These are phyloP conservation scores for Leptopilina clavipes DNA, from an alignment of 1,140 invertebrate species.

Conservation along the genomic window DNA sequence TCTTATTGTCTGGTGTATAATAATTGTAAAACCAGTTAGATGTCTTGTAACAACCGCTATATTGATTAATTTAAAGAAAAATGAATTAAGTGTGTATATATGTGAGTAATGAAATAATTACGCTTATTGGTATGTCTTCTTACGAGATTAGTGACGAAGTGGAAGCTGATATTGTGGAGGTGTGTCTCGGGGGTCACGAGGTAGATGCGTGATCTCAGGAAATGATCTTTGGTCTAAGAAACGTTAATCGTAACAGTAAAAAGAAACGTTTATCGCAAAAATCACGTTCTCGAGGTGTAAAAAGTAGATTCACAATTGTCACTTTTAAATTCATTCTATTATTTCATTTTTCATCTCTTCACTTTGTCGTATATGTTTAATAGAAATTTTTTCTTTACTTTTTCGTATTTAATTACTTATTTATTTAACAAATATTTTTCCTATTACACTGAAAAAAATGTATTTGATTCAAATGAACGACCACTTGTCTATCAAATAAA, in stretches of 20 bases:
- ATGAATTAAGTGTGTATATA: not conserved
- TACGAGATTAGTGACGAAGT: not conserved
- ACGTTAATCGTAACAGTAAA: slow-evolving; percentile 21
- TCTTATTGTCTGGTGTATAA: not conserved
- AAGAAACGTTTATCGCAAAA: not conserved
- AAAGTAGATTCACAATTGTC: not conserved
- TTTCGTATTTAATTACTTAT: too few relatives aligned
- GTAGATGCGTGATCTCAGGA: slow-evolving; percentile 12
- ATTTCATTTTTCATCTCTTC: not conserved
- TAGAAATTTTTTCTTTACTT: too few relatives aligned
- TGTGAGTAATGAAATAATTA: slow-evolving; percentile 1
- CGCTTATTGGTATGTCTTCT: not conserved
- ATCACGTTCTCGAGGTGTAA: not conserved
- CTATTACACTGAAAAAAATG: too few relatives aligned
- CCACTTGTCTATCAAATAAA: too few relatives aligned
- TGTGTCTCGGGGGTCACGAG: slow-evolving; percentile 17
- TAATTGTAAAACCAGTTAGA: not conserved
- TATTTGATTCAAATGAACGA: too few relatives aligned
- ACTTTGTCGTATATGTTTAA: not conserved
- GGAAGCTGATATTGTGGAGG: not conserved
- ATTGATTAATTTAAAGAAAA: not conserved
- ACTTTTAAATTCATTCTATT: not conserved
- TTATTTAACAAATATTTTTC: too few relatives aligned
- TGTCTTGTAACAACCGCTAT: not conserved
- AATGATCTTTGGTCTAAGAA: not conserved